Evolutionary conservation across 2,888 invertebrate species (phyloP).

Genomic region (Halictus ligatus): DNA sequence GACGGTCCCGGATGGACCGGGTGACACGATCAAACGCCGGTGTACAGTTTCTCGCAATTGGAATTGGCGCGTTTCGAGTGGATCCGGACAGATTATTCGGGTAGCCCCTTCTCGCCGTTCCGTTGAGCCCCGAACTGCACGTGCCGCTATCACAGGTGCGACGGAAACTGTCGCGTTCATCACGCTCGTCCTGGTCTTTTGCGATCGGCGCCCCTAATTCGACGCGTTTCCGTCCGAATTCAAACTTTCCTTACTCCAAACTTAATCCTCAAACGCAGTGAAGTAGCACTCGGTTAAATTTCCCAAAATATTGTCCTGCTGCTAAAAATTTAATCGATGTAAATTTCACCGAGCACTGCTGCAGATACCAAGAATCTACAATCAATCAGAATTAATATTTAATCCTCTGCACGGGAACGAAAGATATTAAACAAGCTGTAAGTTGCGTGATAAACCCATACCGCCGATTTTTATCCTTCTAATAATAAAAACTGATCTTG

Average conservation of each 20-base stretch:
- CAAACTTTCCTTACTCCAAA: not conserved
- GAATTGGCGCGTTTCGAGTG: slow-evolving; percentile 63
- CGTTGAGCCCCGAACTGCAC: not conserved
- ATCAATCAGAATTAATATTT: no score
- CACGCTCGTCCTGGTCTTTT: not conserved
- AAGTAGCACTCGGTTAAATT: no score
- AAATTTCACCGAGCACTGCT: no score
- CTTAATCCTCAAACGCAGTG: no score
- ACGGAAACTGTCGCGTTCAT: slow-evolving; percentile 1
- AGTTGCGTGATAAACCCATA: no score
- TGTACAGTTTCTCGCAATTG: slow-evolving; percentile 71
- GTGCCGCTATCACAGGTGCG: slow-evolving; percentile 4
- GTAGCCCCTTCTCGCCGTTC: slow-evolving; percentile 34
- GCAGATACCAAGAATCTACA: no score
- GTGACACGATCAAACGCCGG: slow-evolving; percentile 46
- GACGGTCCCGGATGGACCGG: slow-evolving; percentile 45
- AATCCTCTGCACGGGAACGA: no score
- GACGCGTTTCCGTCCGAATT: not conserved
- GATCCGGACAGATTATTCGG: slow-evolving; percentile 53
- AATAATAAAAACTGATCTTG: not conserved
- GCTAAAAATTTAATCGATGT: no score
- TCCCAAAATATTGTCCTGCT: no score
- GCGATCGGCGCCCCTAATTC: not conserved
- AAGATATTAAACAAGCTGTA: no score
- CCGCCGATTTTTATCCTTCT: no score